Conservation (phyloP, 2,113 vertebrate species). For the Nycticebus coucang region DNA sequence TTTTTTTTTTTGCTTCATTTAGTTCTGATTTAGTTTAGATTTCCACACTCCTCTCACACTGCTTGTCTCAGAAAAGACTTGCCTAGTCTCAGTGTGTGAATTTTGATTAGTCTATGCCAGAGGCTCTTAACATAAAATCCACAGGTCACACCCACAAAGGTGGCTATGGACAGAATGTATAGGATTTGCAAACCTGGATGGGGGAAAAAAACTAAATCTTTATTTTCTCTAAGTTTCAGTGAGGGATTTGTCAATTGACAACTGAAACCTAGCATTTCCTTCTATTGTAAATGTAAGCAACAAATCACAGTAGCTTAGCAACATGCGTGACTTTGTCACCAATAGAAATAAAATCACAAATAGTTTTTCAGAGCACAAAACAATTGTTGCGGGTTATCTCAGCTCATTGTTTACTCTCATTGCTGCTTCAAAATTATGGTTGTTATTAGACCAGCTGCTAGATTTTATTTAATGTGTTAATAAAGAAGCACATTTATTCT, state of each 20-base stretch:
- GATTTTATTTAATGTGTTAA: conserved; percentile 31
- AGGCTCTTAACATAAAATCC: not conserved
- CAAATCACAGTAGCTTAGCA: not conserved
- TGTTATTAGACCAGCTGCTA: not conserved
- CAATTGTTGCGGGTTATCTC: not conserved
- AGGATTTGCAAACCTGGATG: not conserved
- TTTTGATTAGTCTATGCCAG: not conserved
- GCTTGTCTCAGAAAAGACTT: not conserved
- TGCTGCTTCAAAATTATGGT: not conserved
- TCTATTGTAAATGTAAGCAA: not conserved
- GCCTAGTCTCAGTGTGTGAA: not conserved
- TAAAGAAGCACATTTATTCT: conserved; percentile 37
- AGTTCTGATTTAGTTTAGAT: not conserved
- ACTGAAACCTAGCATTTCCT: not conserved
- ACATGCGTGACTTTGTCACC: not conserved
- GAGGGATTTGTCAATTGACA: too few species aligned
- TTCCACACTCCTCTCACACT: not conserved
- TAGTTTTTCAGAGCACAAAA: not conserved
- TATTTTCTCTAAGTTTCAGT: not conserved
- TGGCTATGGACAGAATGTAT: not conserved
- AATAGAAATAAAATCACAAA: not conserved
- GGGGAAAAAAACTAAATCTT: not conserved
- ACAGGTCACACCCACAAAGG: not conserved
- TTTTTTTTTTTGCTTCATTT: not conserved
- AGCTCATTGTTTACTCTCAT: not conserved